Conservation (phyloP, 2,888 invertebrate species). For the Baronia brevicornis region DNA sequence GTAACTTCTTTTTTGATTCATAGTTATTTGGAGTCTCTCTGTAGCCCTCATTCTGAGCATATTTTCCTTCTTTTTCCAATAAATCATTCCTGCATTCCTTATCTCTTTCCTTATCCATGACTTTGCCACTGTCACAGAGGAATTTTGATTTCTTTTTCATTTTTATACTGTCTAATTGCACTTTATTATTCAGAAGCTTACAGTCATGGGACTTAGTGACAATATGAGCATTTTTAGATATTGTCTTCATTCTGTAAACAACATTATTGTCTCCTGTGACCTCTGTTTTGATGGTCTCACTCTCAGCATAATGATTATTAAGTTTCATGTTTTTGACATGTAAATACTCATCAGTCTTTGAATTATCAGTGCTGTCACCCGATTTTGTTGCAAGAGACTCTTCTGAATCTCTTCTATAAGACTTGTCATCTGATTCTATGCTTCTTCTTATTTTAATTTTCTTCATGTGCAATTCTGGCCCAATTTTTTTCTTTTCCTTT, state of each 20-base stretch:
- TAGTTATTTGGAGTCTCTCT: conserved; percentile 64
- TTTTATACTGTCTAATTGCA: conserved; percentile 51
- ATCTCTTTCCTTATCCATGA: conserved; percentile 51
- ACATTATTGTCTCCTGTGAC: conserved; percentile 60
- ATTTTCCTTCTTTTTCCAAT: conserved; percentile 71
- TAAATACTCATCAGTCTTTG: conserved; percentile 62
- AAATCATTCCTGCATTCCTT: conserved; percentile 77
- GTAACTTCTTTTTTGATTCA: conserved; percentile 65
- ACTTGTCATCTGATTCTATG: conserved; percentile 51
- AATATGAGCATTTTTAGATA: conserved; percentile 68
- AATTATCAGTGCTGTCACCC: conserved; percentile 45
- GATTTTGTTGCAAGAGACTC: conserved; percentile 49
- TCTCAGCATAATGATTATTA: conserved; percentile 54
- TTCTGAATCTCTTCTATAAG: conserved; percentile 51
- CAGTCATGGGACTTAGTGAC: conserved; percentile 66
- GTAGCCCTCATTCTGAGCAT: conserved; percentile 69
- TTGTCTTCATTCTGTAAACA: conserved; percentile 65
- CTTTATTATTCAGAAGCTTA: conserved; percentile 51
- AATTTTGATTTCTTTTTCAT: conserved; percentile 62
- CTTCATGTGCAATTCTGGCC: conserved; percentile 65
- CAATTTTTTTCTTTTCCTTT: conserved; percentile 77
- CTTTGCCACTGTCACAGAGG: conserved; percentile 42
- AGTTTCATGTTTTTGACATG: conserved; percentile 54
- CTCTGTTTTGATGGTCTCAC: conserved; percentile 53
- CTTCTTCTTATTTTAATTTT: conserved; percentile 70